Conservation (phyloP, 2,888 invertebrate genomes). For the Pristionchus arcanus region DNA sequence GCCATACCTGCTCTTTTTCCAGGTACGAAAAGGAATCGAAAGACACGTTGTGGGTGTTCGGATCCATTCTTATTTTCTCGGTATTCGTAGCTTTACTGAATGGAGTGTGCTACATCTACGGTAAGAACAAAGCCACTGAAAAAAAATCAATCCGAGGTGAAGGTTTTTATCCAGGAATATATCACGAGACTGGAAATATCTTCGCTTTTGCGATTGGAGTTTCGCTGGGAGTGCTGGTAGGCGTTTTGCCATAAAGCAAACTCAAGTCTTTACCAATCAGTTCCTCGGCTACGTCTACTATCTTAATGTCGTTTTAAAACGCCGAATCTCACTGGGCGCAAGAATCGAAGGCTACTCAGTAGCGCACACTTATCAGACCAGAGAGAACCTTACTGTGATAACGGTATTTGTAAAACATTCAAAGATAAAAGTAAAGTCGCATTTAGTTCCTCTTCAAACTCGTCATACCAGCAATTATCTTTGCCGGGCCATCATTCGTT, state of each 20-base stretch:
- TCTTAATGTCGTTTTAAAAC: background rate
- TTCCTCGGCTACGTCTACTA: background rate
- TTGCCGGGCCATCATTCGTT: background rate
- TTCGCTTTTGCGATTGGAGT: background rate
- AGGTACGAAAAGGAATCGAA: constrained; percentile 25
- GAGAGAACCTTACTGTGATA: background rate
- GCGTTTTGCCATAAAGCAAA: background rate
- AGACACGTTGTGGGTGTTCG: constrained; percentile 9
- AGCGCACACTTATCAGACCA: background rate
- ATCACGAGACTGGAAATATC: background rate
- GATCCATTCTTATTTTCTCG: background rate
- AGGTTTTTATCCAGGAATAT: constrained; percentile 17
- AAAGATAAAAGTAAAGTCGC: background rate
- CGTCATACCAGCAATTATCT: background rate
- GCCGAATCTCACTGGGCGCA: background rate
- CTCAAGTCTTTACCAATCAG: background rate
- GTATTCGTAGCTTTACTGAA: background rate
- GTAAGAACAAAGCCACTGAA: background rate
- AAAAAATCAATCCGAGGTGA: background rate
- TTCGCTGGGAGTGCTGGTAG: background rate
- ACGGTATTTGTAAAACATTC: background rate
- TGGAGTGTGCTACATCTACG: constrained; percentile 15
- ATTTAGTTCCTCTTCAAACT: constrained; percentile 24
- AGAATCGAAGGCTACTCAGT: constrained; percentile 11
- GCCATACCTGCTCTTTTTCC: background rate